phyloP scores from a whole-genome alignment of 2,888 invertebrate genomes.

The Colletes collaris region DNA sequence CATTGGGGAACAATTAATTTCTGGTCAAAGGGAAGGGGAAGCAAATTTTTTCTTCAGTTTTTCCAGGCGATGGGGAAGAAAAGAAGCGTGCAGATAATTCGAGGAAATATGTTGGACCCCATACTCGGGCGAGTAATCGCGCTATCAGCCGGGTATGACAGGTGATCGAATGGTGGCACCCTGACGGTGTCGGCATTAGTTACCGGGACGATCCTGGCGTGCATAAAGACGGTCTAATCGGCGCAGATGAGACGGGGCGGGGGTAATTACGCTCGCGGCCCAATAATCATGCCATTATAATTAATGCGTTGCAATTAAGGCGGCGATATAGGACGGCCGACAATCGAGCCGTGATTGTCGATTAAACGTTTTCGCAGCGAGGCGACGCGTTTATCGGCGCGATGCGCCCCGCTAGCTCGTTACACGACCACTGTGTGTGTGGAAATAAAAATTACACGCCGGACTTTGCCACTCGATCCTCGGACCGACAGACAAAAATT shows the following conservation, averaged over 20 bases:
- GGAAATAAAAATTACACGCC: background rate
- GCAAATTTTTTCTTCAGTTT: too few relatives aligned
- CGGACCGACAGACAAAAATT: too few relatives aligned
- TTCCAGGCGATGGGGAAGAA: too few relatives aligned
- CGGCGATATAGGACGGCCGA: slow-evolving; percentile 63
- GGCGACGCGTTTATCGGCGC: slow-evolving; percentile 46
- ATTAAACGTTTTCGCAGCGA: slow-evolving; percentile 70
- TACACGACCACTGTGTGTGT: background rate
- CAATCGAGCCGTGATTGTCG: slow-evolving; percentile 74
- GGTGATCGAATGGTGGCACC: slow-evolving; percentile 31
- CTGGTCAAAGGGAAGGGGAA: too few relatives aligned
- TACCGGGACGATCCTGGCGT: slow-evolving; percentile 38
- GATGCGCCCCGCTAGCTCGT: slow-evolving; percentile 30
- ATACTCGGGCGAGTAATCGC: background rate
- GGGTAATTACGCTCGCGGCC: slow-evolving; percentile 72
- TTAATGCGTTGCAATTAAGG: slow-evolving; percentile 77
- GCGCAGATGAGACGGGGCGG: slow-evolving; percentile 57
- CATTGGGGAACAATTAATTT: too few relatives aligned
- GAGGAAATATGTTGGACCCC: background rate
- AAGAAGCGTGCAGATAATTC: background rate
- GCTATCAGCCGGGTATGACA: background rate
- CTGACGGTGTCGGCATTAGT: slow-evolving; percentile 42
- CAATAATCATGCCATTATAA: slow-evolving; percentile 75
- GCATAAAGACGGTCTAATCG: slow-evolving; percentile 72
- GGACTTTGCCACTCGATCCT: too few relatives aligned